phyloP scores from a whole-genome alignment of 1,140 invertebrate species.

The Pogonus chalceus region DNA sequence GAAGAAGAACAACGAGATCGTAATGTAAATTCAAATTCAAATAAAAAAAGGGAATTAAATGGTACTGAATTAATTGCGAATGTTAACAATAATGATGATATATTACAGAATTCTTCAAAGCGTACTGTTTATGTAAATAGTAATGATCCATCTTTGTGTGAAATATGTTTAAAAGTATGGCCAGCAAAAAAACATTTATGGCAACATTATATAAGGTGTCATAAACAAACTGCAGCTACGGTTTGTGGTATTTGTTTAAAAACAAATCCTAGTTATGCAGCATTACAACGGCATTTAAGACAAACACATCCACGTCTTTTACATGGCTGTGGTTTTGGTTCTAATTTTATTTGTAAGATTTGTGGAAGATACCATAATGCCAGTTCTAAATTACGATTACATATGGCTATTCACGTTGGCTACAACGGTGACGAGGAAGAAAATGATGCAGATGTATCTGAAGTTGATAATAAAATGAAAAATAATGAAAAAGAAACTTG shows the following conservation, averaged over 20 bases:
- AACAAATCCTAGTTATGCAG: conserved; percentile 41
- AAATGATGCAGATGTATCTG: conserved; percentile 33
- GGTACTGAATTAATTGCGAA: background rate
- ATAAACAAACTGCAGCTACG: conserved; percentile 44
- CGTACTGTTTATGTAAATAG: conserved; percentile 33
- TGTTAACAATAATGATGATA: background rate
- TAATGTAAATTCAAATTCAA: background rate
- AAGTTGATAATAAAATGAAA: conserved; percentile 31
- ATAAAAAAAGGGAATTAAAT: conserved; percentile 1
- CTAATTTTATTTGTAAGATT: conserved; percentile 49
- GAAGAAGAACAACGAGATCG: conserved; percentile 11
- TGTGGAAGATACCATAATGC: conserved; percentile 52
- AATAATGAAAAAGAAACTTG: conserved; percentile 31
- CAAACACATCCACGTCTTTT: conserved; percentile 40
- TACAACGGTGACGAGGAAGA: conserved; percentile 33
- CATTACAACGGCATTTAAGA: conserved; percentile 43
- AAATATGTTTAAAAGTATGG: conserved; percentile 50
- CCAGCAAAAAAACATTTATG: conserved; percentile 50
- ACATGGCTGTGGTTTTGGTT: conserved; percentile 40
- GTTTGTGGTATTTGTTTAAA: conserved; percentile 51
- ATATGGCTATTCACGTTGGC: conserved; percentile 48
- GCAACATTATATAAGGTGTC: conserved; percentile 52
- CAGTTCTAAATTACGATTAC: conserved; percentile 44
- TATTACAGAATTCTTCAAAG: conserved; percentile 25
- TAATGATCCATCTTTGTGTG: conserved; percentile 36